Evolutionary conservation across 1,140 invertebrate species (phyloP).

Genomic region (Adoxophyes honmai): DNA sequence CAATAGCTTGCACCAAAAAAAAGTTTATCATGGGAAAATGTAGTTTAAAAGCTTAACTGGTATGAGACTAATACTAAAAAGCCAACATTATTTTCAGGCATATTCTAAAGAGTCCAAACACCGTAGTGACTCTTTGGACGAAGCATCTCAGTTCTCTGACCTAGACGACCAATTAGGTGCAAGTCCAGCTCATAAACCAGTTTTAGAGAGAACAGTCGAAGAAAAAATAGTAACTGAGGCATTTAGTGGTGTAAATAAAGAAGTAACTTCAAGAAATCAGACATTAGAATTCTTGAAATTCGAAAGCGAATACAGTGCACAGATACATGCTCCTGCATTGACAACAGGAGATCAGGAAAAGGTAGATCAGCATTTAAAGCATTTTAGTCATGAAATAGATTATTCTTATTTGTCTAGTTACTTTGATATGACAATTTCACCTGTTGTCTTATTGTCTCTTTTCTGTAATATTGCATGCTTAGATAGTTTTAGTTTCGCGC

Average conservation of each 20-base stretch:
- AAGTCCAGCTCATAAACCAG: constrained; percentile 56
- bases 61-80: not conserved
- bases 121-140: constrained; percentile 73
- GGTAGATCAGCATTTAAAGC: constrained; percentile 29
- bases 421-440: too few relatives aligned
- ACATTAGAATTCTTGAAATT: constrained; percentile 60
- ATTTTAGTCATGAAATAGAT: too few relatives aligned
- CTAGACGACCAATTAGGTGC: constrained; percentile 72
- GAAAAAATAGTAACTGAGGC: constrained; percentile 27
- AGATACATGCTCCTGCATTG: constrained; percentile 28
- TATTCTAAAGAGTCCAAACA: constrained; percentile 68
- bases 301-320: constrained; percentile 57
- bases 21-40: too few relatives aligned
- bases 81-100: constrained; percentile 33
- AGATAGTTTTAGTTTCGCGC: too few relatives aligned
- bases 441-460: too few relatives aligned
- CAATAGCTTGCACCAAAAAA: too few relatives aligned
- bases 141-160: constrained; percentile 76
- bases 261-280: constrained; percentile 29
- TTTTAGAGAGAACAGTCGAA: constrained; percentile 36
- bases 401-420: too few relatives aligned
- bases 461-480: too few relatives aligned
- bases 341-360: constrained; percentile 37
- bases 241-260: constrained; percentile 24
- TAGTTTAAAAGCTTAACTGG: too few relatives aligned